A percentile compares a stretch with the other conserved stretches of the same genome.
Evolutionary conservation across 2,797 vertebrate genomes (phyloP).

Genomic region (Squalus acanthias): DNA sequence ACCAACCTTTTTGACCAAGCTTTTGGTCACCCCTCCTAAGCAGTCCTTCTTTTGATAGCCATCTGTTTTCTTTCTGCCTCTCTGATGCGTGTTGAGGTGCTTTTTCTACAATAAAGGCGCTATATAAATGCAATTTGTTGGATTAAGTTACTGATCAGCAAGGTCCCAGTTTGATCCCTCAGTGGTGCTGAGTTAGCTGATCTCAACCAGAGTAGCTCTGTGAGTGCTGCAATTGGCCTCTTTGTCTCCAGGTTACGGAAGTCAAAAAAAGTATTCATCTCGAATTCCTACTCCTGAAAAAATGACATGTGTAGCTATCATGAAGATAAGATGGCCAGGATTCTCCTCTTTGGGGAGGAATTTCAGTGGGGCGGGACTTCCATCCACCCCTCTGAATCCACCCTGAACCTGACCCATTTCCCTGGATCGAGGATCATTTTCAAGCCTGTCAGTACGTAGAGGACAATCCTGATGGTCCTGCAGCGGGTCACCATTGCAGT

Average conservation of each 20-base stretch:
- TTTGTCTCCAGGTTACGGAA: background rate
- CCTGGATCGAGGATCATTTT: background rate
- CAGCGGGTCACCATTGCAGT: background rate
- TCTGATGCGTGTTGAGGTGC: too few species aligned
- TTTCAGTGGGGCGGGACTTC: background rate
- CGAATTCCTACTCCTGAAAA: background rate
- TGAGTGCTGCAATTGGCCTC: background rate
- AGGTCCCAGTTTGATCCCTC: background rate
- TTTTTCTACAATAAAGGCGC: background rate
- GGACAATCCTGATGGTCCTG: background rate
- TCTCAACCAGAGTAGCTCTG: background rate
- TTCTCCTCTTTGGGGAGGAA: background rate
- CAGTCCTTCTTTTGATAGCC: too few species aligned
- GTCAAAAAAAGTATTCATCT: background rate
- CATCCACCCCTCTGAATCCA: too few species aligned
- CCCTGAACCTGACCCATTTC: background rate
- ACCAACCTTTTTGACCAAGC: too few species aligned
- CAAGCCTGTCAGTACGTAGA: background rate
- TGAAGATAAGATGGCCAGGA: background rate
- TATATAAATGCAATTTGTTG: background rate
- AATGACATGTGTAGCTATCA: background rate
- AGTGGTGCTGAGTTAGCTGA: too few species aligned
- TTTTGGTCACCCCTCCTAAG: too few species aligned
- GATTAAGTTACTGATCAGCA: background rate
- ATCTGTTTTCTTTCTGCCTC: too few species aligned